These are phyloP conservation scores for Stegana nigrithorax DNA, from an alignment of 2,888 invertebrate species.

Conservation along the genomic window DNA sequence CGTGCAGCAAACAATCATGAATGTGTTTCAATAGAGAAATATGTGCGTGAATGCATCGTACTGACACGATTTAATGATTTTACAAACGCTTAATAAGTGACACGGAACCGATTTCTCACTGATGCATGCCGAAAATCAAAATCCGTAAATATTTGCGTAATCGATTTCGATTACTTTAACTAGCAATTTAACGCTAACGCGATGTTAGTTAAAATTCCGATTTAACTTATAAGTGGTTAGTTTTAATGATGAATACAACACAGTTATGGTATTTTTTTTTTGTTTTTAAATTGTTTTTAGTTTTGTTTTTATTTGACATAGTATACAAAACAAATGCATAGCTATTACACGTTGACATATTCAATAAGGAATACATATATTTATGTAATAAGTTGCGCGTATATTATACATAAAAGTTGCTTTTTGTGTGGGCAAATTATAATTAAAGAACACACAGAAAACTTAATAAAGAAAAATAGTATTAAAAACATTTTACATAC, in stretches of 20 bases:
- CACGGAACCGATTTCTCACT: no score
- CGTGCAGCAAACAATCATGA: no score
- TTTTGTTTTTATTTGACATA: conserved; percentile 11
- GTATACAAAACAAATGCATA: conserved; percentile 24
- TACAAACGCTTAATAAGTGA: no score
- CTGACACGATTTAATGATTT: no score
- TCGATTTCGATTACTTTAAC: no score
- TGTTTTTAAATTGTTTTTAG: neutral
- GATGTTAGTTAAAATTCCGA: no score
- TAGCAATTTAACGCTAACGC: no score
- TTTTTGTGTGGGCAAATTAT: conserved; percentile 27
- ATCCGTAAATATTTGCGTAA: no score
- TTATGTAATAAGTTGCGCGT: conserved; percentile 52
- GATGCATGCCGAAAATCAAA: no score
- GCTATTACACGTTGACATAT: conserved; percentile 52
- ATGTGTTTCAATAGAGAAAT: no score
- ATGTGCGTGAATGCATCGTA: no score
- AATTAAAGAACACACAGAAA: conserved; percentile 31
- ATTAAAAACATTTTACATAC: conserved; percentile 59
- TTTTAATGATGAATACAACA: neutral
- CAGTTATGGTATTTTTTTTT: neutral
- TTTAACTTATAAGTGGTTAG: no score
- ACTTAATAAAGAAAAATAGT: conserved; percentile 44
- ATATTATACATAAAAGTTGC: conserved; percentile 45
- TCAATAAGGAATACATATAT: conserved; percentile 53